These are phyloP conservation scores for Rhaphigaster nebulosa DNA, from an alignment of 2,888 invertebrate species.

Conservation along the genomic window DNA sequence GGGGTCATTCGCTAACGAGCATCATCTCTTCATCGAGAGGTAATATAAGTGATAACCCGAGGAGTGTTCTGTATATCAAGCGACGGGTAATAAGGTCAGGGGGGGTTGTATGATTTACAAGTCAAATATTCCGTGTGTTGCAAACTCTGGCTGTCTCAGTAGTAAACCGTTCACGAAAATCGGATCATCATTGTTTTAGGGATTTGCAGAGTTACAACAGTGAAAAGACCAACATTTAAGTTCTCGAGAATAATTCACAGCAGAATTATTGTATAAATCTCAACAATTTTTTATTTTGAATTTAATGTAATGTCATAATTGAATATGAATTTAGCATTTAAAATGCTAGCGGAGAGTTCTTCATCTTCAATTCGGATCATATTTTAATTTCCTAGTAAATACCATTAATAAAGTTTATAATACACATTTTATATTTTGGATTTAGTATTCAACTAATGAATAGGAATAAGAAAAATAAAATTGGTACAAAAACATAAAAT, in stretches of 20 bases:
- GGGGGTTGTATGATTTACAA: background rate
- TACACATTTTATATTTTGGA: too few species aligned
- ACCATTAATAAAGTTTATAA: too few species aligned
- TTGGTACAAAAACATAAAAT: too few species aligned
- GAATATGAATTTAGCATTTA: too few species aligned
- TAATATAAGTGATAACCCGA: background rate
- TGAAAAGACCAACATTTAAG: background rate
- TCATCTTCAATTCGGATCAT: too few species aligned
- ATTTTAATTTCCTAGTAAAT: too few species aligned
- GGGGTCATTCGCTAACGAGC: slow-evolving; percentile 24
- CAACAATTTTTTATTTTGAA: too few species aligned
- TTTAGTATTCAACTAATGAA: too few species aligned
- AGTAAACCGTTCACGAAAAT: background rate
- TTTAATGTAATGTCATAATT: too few species aligned
- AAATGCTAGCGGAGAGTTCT: too few species aligned
- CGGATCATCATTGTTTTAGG: background rate
- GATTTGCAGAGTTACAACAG: background rate
- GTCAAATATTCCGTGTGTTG: slow-evolving; percentile 37
- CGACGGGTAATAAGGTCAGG: slow-evolving; percentile 22
- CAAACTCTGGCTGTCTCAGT: background rate
- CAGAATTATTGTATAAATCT: too few species aligned
- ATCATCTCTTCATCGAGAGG: background rate
- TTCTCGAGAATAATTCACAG: background rate
- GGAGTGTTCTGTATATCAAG: background rate
- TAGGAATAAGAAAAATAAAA: too few species aligned